A percentile compares a stretch with the other conserved stretches of the same genome.
These are phyloP conservation scores for Quadroppia sp. DNA, from an alignment of 2,888 invertebrate species.

Conservation along the genomic window DNA sequence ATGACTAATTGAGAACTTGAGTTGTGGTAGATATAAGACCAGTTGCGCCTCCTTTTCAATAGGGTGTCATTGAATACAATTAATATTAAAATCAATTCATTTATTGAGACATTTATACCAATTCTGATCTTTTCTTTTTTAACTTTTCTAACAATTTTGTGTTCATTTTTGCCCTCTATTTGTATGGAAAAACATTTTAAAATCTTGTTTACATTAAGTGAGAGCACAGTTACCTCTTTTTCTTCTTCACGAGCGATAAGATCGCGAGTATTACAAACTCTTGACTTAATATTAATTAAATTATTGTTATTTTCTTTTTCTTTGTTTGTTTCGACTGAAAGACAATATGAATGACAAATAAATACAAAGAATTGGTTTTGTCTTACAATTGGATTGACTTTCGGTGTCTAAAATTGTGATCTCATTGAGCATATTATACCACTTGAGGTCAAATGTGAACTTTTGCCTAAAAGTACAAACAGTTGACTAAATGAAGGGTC, in stretches of 20 bases:
- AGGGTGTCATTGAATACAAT: no score
- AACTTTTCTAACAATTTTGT: conserved; percentile 64
- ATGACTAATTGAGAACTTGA: conserved; percentile 75
- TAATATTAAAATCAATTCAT: not conserved
- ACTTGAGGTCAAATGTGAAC: conserved; percentile 85
- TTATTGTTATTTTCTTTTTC: conserved; percentile 44
- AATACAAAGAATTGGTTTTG: not conserved
- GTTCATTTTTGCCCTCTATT: conserved; percentile 42
- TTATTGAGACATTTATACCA: conserved; percentile 52
- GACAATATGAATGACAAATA: not conserved
- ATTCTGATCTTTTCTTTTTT: conserved; percentile 79
- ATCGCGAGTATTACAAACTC: conserved; percentile 76
- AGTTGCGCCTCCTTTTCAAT: conserved; percentile 67
- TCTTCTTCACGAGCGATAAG: conserved; percentile 77
- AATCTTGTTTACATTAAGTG: not conserved
- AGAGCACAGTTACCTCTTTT: conserved; percentile 53
- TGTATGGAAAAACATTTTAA: not conserved
- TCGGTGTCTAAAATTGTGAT: conserved; percentile 33
- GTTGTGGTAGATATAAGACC: conserved; percentile 81
- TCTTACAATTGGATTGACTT: not conserved
- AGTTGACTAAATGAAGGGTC: conserved; percentile 1
- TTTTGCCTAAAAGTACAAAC: conserved; percentile 64
- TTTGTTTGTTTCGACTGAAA: conserved; percentile 55
- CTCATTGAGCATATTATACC: conserved; percentile 73
- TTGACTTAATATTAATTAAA: conserved; percentile 56